Evolutionary conservation across 2,888 invertebrate species (phyloP).

Genomic region (Acrobasis consociella): DNA sequence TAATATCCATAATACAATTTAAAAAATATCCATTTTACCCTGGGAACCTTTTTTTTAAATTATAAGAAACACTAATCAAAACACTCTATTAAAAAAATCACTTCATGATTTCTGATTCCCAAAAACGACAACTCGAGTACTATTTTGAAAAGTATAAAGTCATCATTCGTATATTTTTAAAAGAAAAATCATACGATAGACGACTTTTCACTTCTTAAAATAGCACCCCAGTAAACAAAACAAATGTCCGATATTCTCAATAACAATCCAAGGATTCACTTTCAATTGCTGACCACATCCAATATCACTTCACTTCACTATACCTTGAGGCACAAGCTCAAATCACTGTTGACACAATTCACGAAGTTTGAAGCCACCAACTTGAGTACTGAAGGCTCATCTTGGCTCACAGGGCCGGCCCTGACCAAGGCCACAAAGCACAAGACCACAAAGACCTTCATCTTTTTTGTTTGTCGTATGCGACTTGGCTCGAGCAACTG

Average conservation of each 20-base stretch:
- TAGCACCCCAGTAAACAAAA: not conserved
- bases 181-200: too few relatives aligned
- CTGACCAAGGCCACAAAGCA: slow-evolving; percentile 59
- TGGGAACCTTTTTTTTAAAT: too few relatives aligned
- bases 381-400: slow-evolving; percentile 58
- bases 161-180: too few relatives aligned
- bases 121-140: too few relatives aligned
- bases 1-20: not conserved
- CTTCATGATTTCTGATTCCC: too few relatives aligned
- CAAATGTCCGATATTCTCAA: not conserved
- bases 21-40: too few relatives aligned
- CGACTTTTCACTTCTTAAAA: too few relatives aligned
- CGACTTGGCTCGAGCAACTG: slow-evolving; percentile 64
- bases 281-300: slow-evolving; percentile 6
- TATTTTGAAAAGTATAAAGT: too few relatives aligned
- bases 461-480: slow-evolving; percentile 54
- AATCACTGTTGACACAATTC: slow-evolving; percentile 73
- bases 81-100: too few relatives aligned
- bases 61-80: too few relatives aligned
- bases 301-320: slow-evolving; percentile 39
- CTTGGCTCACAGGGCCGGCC: slow-evolving; percentile 59
- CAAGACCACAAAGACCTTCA: slow-evolving; percentile 66
- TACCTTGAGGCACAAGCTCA: slow-evolving; percentile 74
- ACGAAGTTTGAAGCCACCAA: slow-evolving; percentile 61
- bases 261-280: slow-evolving; percentile 19